Conservation (phyloP, 1,140 invertebrate species). For the Carcinoscorpius rotundicauda region DNA sequence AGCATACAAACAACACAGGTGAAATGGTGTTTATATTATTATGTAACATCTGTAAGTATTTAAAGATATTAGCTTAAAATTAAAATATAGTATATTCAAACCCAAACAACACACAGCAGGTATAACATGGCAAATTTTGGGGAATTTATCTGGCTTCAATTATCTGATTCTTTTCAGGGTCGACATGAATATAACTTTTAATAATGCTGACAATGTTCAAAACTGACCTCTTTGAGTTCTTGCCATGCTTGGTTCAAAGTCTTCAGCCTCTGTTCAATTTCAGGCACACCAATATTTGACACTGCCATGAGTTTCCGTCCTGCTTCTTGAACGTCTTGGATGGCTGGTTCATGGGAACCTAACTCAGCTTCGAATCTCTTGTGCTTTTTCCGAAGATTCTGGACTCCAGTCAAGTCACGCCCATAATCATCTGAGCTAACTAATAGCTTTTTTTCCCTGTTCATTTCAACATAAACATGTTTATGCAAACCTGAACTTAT, state of each 20-base stretch:
- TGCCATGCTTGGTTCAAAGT: constrained; percentile 34
- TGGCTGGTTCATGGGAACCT: constrained; percentile 89
- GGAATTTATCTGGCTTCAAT: too few species aligned
- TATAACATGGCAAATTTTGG: too few species aligned
- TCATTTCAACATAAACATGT: constrained; percentile 16
- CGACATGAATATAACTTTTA: too few species aligned
- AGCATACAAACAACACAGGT: too few species aligned
- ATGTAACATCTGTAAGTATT: too few species aligned
- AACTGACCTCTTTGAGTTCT: constrained; percentile 28
- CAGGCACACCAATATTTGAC: constrained; percentile 88
- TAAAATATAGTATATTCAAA: too few species aligned
- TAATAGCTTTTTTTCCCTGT: constrained; percentile 88
- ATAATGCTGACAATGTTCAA: too few species aligned
- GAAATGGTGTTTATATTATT: too few species aligned
- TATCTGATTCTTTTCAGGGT: too few species aligned
- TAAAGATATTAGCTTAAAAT: too few species aligned
- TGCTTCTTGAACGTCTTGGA: constrained; percentile 91
- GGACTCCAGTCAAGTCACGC: constrained; percentile 91
- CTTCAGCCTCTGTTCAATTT: constrained; percentile 63
- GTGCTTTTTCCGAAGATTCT: constrained; percentile 97
- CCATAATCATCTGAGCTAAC: constrained; percentile 98
- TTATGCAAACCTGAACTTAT: too few species aligned
- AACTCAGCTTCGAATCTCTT: constrained; percentile 92
- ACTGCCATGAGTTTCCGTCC: constrained; percentile 94
- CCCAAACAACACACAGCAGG: too few species aligned